phyloP scores from a whole-genome alignment of 2,797 vertebrate species.

The Sebastes baramenuke region DNA sequence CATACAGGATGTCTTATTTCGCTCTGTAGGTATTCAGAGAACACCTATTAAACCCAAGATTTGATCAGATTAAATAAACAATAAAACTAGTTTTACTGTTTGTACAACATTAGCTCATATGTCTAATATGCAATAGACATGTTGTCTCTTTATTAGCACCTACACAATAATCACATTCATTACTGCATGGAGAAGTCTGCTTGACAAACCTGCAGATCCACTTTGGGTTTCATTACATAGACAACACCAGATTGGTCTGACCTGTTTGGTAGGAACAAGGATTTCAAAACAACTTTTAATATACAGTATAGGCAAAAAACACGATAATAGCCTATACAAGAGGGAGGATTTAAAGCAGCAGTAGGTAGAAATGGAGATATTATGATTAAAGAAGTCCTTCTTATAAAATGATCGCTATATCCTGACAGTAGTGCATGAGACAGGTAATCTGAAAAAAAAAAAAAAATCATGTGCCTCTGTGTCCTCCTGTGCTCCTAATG shows the following conservation, averaged over 20 bases:
- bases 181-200: not conserved
- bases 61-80: not conserved
- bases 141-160: not conserved
- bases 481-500: no score
- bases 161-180: not conserved
- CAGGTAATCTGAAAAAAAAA: no score
- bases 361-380: no score
- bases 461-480: no score
- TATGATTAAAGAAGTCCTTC: no score
- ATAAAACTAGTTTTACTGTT: not conserved
- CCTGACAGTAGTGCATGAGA: no score
- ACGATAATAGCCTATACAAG: not conserved
- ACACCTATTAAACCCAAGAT: not conserved
- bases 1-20: not conserved
- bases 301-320: not conserved
- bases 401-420: no score
- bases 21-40: not conserved
- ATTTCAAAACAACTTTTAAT: constrained; percentile 12
- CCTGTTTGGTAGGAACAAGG: constrained; percentile 20
- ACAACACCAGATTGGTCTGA: not conserved
- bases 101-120: not conserved
- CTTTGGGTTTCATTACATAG: not conserved
- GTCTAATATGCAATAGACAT: not conserved
- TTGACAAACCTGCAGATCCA: constrained; percentile 35
- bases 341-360: not conserved